Base-by-base conservation (phyloP, 2,113 vertebrate genomes). In the Halcyon malimbica region DNA sequence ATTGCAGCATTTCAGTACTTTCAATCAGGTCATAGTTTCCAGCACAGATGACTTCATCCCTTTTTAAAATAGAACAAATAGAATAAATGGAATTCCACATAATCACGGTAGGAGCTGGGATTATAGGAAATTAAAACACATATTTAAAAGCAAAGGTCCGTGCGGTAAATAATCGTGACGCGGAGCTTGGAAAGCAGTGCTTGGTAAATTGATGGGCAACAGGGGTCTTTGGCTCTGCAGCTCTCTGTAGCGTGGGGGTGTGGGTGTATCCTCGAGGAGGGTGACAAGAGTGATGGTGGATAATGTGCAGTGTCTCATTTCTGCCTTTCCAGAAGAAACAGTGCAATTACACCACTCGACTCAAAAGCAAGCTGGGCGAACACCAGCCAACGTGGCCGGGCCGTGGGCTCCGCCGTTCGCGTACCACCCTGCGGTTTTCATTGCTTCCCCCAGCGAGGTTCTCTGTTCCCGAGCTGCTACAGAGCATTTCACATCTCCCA, bases 41-140 rank as follows among this genome's bases (percentile, higher is more conserved):
- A 98, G 94, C 94, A 80, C 80, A 88, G 83, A 97, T 98, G 97
- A 98, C 97, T 97, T 98, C 98, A 98, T 97, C 78, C 83, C 92
- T 91, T 97, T 97, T 98, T 97, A 98, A 98, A 98, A 97, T 79
- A 98, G 97, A 97, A 96, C 96, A 95, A 97, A 96, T 96, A 96
- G 97, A 98, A 97, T 95, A 97, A 98, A 98, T 97, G 97, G 93
- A 98, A 98, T 98, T 98, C 97, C 96, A 98, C 97, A 91, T 89
- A 94, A 96, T 97, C 93, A 90, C 94, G 78, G 92, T 80, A 91
- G 92, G 94, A 93, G 93, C 94, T 95, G 92, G 91, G 84, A 97
- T 97, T 96, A 89, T 97, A 97, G 97, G 96, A 97, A 98, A 98
- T 97, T 97, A 97, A 97, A 98, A 79, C 96, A 96, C 84, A n/a